A percentile compares a stretch with the other conserved stretches of the same genome.
Conservation (phyloP, 92 coral and sea anemone species). For the Epizoanthus stellaris region DNA sequence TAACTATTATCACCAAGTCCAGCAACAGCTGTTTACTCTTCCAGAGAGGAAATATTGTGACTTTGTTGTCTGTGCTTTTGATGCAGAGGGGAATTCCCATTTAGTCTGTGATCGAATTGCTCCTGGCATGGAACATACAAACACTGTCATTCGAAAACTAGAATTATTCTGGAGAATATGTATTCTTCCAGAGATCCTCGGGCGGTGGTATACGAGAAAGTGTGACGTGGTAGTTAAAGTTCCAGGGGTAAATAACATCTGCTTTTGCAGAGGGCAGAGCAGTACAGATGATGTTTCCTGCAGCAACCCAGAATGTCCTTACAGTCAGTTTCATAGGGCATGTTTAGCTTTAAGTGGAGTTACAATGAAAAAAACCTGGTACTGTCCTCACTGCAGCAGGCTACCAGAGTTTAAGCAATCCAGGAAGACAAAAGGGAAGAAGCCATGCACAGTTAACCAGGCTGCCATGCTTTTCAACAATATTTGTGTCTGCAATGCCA, state of each 20-base stretch:
- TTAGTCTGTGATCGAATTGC: constrained; percentile 48
- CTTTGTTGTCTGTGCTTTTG: constrained; percentile 27
- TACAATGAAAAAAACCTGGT: constrained; percentile 66
- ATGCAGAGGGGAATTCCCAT: background rate
- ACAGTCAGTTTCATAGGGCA: constrained; percentile 51
- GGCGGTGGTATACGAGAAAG: constrained; percentile 68
- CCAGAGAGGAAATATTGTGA: constrained; percentile 8
- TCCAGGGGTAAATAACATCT: constrained; percentile 36
- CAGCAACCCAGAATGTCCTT: constrained; percentile 61
- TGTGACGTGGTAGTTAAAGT: constrained; percentile 33
- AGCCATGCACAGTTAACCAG: constrained; percentile 16
- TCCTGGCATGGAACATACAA: constrained; percentile 48
- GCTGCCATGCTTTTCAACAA: constrained; percentile 28
- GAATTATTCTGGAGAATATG: constrained; percentile 65
- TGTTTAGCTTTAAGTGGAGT: constrained; percentile 53
- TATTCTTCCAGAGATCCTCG: constrained; percentile 69
- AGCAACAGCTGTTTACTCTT: constrained; percentile 58
- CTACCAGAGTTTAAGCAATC: constrained; percentile 59
- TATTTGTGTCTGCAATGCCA: constrained; percentile 31
- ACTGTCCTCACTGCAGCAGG: constrained; percentile 60
- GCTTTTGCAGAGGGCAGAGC: constrained; percentile 59
- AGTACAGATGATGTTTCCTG: constrained; percentile 45
- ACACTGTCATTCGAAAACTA: constrained; percentile 52
- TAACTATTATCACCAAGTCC: constrained; percentile 44
- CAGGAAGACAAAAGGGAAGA: constrained; percentile 27